Evolutionary conservation across 2,113 vertebrate species (phyloP).

Genomic region (Oplegnathus fasciatus): DNA sequence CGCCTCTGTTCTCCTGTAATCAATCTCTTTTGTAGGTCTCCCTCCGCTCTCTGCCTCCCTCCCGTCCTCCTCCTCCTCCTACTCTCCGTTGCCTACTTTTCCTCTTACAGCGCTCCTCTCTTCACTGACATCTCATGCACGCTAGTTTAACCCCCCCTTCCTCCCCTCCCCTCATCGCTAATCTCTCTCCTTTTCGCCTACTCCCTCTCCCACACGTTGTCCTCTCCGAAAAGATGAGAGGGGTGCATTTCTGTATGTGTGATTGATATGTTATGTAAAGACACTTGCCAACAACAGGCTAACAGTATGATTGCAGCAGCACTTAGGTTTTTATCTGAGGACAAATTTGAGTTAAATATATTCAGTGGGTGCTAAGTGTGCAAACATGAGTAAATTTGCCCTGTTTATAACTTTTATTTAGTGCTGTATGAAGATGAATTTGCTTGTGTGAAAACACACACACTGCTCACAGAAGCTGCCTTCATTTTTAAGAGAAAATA

Average conservation of each 20-base stretch:
- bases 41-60: constrained; percentile 48
- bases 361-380: constrained; percentile 25
- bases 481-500: background rate
- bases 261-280: constrained; percentile 77
- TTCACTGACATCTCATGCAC: constrained; percentile 68
- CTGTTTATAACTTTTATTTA: constrained; percentile 22
- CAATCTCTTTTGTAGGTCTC: constrained; percentile 73
- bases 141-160: constrained; percentile 64
- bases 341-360: constrained; percentile 39
- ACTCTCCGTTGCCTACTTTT: constrained; percentile 67
- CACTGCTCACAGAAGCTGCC: background rate
- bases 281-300: constrained; percentile 60
- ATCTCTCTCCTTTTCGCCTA: constrained; percentile 80
- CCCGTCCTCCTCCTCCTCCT: constrained; percentile 49
- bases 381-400: constrained; percentile 13
- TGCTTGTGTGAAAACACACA: constrained; percentile 2
- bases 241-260: constrained; percentile 67
- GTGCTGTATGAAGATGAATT: background rate
- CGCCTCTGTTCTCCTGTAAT: constrained; percentile 63
- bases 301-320: constrained; percentile 35
- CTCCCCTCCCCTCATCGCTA: constrained; percentile 63
- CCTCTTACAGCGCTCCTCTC: constrained; percentile 64
- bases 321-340: constrained; percentile 41
- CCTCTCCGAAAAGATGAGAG: constrained; percentile 78
- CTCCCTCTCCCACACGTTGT: constrained; percentile 78